Evolutionary conservation across 1,140 invertebrate genomes (phyloP), one percentile per base, ranked within the genome.

Genomic region (Psix sp.): DNA sequence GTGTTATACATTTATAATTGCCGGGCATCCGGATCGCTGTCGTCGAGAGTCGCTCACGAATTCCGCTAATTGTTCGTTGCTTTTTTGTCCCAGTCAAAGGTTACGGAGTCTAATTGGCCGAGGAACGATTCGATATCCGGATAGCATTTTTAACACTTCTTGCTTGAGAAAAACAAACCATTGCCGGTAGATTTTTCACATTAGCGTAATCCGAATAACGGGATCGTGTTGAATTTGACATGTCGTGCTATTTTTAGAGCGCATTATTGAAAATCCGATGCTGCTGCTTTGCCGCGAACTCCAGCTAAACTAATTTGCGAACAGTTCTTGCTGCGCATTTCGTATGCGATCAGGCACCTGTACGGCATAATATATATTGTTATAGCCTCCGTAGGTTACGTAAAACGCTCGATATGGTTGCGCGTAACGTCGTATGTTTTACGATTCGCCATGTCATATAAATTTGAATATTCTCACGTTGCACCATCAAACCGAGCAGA

Each of bases 391-490:
- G 43, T 5, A 29, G 76, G 56, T 79, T 72, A 72, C 78, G 65
- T 65, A 49, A 63, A 59, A 56, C 38, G n/a, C 60, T 49, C 20
- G 11, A n/a, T 33, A 40, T 40, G 6, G 31, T 54, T 66, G 26
- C 51, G 15, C 17, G 39, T 74, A 63, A 68, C 67, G 72, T 56
- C 72, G 77, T 71, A 77, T 81, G 80, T 82, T 82, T 84, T 82
- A 84, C 78, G 80, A 82, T 77, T 40, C 67, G 46, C 40, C 63
- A 54, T 45, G 51, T 40, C 71, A 57, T 76, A 75, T 75, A 82
- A 82, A 77, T 81, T 80, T 57, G 72, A 77, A 78, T 78, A 81
- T 82, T 78, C 70, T 74, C 76, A 76, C 80, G 78, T 78, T 62
- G 74, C 49, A 26, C 15, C 74, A n/a, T n/a, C n/a, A n/a, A n/a